A percentile compares a stretch with the other conserved stretches of the same genome.
Conservation (phyloP, 2,113 vertebrate genomes). For the Entelurus aequoreus region DNA sequence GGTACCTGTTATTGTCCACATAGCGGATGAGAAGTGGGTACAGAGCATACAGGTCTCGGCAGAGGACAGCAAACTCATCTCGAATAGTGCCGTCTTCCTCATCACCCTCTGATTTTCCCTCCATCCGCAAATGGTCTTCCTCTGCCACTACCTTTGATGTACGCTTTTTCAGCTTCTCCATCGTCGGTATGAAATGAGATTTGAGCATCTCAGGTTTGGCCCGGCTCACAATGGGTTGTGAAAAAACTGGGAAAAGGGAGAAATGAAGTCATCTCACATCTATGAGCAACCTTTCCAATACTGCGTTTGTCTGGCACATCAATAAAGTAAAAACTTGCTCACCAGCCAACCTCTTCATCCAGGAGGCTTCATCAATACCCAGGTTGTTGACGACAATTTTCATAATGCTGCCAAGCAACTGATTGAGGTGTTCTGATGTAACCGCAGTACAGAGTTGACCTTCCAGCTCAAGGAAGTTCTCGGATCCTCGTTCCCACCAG, state of each 20-base stretch:
- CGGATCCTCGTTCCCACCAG: constrained; percentile 88
- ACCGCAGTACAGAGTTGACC: constrained; percentile 79
- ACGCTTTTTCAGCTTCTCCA: constrained; percentile 88
- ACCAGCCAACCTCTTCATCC: constrained; percentile 97
- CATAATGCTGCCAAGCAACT: constrained; percentile 89
- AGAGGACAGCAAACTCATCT: constrained; percentile 92
- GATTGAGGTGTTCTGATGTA: constrained; percentile 88
- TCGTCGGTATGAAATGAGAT: constrained; percentile 91
- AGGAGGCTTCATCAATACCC: constrained; percentile 92
- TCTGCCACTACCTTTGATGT: constrained; percentile 89
- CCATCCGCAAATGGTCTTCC: constrained; percentile 88
- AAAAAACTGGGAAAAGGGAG: constrained; percentile 76
- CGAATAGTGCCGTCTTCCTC: constrained; percentile 85
- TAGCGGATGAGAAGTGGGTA: constrained; percentile 94
- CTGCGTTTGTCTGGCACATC: background rate
- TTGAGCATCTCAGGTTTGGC: constrained; percentile 87
- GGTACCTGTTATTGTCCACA: constrained; percentile 92
- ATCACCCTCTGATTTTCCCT: constrained; percentile 82
- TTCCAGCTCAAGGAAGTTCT: constrained; percentile 74
- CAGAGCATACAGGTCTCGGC: constrained; percentile 89
- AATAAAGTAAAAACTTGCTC: constrained; percentile 14
- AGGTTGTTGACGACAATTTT: constrained; percentile 93
- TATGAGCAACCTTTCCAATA: background rate
- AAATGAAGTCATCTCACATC: constrained; percentile 3
- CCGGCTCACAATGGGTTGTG: constrained; percentile 91